Evolutionary conservation across 2,888 invertebrate genomes (phyloP), one percentile per base, ranked within the genome.

Genomic region (Nemotelus pantherinus): DNA sequence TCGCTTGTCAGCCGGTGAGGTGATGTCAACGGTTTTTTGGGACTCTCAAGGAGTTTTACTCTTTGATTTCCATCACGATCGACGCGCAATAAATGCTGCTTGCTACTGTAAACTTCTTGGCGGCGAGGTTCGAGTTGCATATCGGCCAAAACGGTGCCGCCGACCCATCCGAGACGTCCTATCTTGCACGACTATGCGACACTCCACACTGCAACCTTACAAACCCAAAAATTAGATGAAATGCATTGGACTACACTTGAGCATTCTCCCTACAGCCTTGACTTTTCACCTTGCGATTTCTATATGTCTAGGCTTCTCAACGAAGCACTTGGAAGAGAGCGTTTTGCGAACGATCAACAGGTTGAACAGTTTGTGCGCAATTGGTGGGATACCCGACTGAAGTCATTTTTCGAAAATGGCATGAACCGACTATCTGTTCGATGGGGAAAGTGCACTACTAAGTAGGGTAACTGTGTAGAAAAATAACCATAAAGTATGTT

Each of bases 241-340:
- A 53, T 53, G 53, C 53, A 53, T 53, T 53, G 53, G 9, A n/a
- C 63, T 63, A 63, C 63, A 63, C 63, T 63, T 63, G 41, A 63
- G 3, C 41, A 63, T 43, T 3, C 63, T 63, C 63, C 43, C 63
- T 41, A 63, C 39, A 63, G 2, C 63, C 41, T 3, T 41, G 63
- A 63, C 25, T 25, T 41, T 63, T 63, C 63, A 63, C 63, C 63
- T 41, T 63, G 63, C 43, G 43, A 41, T 63, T 63, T 63, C 10
- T 43, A 63, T 63, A 63, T 63, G 63, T 63, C 43, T 63, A 43
- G 63, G 43, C 5, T 43, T 63, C 63, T 63, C 63, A 53, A 53
- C 7, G 53, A 53, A 53, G 53, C 53, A 53, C 10, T 53, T 25
- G 25, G 25, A 25, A 25, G 25, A 25, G 25, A 25, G 25, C 25